Percentiles rank a stretch among this genome's conserved stretches.
phyloP scores from a whole-genome alignment of 2,888 invertebrate species.

The Cheiracanthium punctorium region DNA sequence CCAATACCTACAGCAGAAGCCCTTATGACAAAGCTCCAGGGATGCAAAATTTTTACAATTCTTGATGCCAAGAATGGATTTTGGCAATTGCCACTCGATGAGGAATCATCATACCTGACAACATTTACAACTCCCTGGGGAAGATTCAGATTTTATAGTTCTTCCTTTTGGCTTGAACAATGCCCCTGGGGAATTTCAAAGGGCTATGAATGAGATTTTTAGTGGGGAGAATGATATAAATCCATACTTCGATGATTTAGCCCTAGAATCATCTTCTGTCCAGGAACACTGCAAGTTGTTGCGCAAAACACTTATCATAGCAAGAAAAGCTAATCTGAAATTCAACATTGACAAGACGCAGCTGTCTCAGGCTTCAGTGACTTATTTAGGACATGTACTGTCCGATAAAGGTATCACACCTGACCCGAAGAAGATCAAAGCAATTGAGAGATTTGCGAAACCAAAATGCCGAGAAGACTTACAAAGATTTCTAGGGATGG shows the following conservation, averaged over 20 bases:
- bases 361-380: not conserved
- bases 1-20: too few species aligned
- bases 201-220: too few species aligned
- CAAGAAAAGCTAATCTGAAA: conserved; percentile 23
- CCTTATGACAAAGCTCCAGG: too few species aligned
- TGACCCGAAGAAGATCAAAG: conserved; percentile 36
- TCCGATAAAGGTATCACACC: conserved; percentile 32
- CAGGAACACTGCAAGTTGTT: conserved; percentile 22
- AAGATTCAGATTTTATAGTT: too few species aligned
- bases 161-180: too few species aligned
- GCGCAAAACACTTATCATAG: not conserved
- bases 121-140: too few species aligned
- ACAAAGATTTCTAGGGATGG: not conserved
- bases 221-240: too few species aligned
- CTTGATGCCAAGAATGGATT: too few species aligned
- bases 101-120: too few species aligned
- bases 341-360: conserved; percentile 33
- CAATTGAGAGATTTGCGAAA: conserved; percentile 8
- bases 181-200: too few species aligned
- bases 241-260: conserved; percentile 23
- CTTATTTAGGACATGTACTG: conserved; percentile 59
- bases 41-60: too few species aligned
- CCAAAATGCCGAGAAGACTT: not conserved
- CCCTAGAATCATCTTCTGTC: not conserved
- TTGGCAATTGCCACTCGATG: too few species aligned